These are phyloP conservation scores for Gyps fulvus DNA, from an alignment of 2,113 vertebrate genomes.

Conservation along the genomic window DNA sequence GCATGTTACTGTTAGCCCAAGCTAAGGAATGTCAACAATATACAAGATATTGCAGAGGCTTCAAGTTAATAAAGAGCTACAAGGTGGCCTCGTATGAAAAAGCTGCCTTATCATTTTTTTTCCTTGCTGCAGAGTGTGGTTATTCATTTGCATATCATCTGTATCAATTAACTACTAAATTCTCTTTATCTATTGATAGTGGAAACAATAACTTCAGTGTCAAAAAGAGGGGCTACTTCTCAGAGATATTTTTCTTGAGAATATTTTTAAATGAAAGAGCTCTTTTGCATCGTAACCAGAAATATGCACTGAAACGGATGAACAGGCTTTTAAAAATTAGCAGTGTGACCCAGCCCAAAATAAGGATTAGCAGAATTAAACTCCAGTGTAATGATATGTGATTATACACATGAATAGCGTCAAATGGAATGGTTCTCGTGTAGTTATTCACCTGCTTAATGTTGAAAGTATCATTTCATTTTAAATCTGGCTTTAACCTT, in stretches of 20 bases:
- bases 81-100: neutral
- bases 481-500: neutral
- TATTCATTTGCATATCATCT: neutral
- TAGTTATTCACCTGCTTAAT: neutral
- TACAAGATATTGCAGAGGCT: conserved; percentile 29
- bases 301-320: neutral
- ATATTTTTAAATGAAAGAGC: neutral
- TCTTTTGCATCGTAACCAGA: neutral
- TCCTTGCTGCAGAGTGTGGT: neutral
- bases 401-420: neutral
- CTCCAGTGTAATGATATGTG: neutral
- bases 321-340: neutral
- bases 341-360: neutral
- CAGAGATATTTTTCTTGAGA: neutral
- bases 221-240: neutral
- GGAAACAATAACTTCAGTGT: neutral
- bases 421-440: neutral
- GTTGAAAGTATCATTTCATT: neutral
- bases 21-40: conserved; percentile 55
- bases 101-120: neutral
- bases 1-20: conserved; percentile 23
- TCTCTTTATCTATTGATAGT: neutral
- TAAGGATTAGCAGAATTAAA: conserved; percentile 16
- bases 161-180: neutral
- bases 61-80: neutral